Evolutionary conservation across 2,113 vertebrate genomes (phyloP).

Genomic region (Nerophis lumbriciformis): DNA sequence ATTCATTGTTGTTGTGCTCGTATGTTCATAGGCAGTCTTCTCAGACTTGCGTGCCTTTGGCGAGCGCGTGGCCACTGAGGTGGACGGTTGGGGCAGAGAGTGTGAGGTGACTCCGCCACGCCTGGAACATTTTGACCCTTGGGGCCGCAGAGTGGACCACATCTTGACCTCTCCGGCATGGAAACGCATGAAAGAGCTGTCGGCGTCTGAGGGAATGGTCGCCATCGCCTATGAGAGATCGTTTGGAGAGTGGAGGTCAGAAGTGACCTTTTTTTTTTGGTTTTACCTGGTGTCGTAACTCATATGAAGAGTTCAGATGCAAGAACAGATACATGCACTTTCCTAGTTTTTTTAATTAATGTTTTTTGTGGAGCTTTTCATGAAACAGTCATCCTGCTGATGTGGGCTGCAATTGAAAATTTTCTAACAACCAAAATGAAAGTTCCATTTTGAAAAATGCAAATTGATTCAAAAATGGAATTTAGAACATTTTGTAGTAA

Average conservation of each 20-base stretch:
- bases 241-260: slow-evolving; percentile 74
- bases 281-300: slow-evolving; percentile 6
- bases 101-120: slow-evolving; percentile 73
- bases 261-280: neutral
- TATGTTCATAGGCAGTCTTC: slow-evolving; percentile 49
- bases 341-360: too few species aligned
- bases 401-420: too few species aligned
- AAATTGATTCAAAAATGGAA: too few species aligned
- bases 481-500: too few species aligned
- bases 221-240: slow-evolving; percentile 75
- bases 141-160: slow-evolving; percentile 69
- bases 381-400: too few species aligned
- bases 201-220: slow-evolving; percentile 73
- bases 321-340: too few species aligned
- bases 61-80: slow-evolving; percentile 60
- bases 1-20: neutral
- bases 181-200: slow-evolving; percentile 76
- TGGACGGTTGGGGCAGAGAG: slow-evolving; percentile 68
- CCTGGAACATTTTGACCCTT: slow-evolving; percentile 70
- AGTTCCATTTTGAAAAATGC: too few species aligned
- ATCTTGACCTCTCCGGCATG: slow-evolving; percentile 74
- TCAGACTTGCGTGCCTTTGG: slow-evolving; percentile 74
- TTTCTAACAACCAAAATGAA: too few species aligned
- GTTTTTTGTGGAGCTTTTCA: too few species aligned
- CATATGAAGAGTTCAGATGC: too few species aligned